These are phyloP conservation scores for Lingula anatina DNA, from an alignment of 2,888 invertebrate species.

Conservation along the genomic window DNA sequence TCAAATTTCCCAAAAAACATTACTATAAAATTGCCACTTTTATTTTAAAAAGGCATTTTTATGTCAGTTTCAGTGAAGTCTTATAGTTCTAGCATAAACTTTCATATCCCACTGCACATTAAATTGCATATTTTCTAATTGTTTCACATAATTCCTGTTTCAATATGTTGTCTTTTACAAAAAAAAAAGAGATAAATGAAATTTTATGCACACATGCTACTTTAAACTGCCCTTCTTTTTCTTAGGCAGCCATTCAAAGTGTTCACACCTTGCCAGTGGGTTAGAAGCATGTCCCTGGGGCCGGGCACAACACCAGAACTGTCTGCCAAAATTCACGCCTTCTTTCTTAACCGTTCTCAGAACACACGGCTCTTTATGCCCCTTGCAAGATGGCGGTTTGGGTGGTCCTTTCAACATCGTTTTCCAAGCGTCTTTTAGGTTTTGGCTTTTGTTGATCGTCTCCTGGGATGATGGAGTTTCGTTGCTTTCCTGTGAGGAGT, in stretches of 20 bases:
- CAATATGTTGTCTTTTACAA: too few relatives aligned
- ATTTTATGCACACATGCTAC: neutral
- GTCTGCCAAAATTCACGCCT: slow-evolving; percentile 54
- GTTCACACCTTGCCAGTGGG: slow-evolving; percentile 54
- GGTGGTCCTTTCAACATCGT: slow-evolving; percentile 50
- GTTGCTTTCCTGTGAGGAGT: too few relatives aligned
- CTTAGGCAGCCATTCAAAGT: slow-evolving; percentile 52
- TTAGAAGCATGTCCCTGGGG: slow-evolving; percentile 54
- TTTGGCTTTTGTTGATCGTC: too few relatives aligned
- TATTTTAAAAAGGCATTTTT: too few relatives aligned
- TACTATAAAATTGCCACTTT: too few relatives aligned
- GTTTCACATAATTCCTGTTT: neutral
- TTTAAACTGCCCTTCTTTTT: slow-evolving; percentile 8
- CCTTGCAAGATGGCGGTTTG: slow-evolving; percentile 53
- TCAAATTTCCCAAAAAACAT: too few relatives aligned
- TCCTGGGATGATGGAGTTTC: too few relatives aligned
- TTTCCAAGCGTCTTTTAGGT: slow-evolving; percentile 45
- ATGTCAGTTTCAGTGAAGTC: too few relatives aligned
- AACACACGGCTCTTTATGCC: slow-evolving; percentile 55
- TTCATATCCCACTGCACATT: too few relatives aligned
- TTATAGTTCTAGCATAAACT: too few relatives aligned
- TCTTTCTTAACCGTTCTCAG: slow-evolving; percentile 55
- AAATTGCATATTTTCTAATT: too few relatives aligned
- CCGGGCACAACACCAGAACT: slow-evolving; percentile 56
- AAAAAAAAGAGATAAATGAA: too few relatives aligned